Percentiles rank a stretch among this genome's conserved stretches.
These are phyloP conservation scores for Nasua narica DNA, from an alignment of 2,797 vertebrate genomes.

Conservation along the genomic window DNA sequence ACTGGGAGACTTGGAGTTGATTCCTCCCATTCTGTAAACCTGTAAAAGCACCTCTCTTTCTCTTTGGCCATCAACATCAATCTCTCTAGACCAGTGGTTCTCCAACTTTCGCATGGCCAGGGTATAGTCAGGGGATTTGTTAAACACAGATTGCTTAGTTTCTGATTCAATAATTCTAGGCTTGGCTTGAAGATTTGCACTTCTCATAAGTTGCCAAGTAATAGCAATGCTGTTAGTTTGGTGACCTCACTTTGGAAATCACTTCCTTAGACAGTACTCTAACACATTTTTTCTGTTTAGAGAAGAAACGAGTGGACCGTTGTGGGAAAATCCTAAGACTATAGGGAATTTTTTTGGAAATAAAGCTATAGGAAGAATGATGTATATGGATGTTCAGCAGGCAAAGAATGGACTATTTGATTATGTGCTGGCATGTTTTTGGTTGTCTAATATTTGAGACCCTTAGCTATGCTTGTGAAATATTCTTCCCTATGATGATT, in stretches of 20 bases:
- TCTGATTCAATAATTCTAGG: neutral
- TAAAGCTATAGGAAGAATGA: neutral
- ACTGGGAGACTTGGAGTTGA: neutral
- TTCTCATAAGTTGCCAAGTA: neutral
- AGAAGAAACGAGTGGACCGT: too few relatives aligned
- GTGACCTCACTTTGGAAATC: neutral
- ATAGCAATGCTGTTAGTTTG: neutral
- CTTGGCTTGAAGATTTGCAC: neutral
- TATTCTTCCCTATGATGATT: neutral
- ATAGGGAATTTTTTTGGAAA: neutral
- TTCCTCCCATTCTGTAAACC: neutral
- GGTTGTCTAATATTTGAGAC: neutral
- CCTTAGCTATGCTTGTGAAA: neutral
- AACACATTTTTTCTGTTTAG: neutral
- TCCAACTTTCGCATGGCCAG: neutral
- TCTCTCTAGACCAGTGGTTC: neutral
- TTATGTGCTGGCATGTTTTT: neutral
- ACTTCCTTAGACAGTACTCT: neutral
- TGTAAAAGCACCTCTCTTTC: neutral
- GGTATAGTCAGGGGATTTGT: neutral
- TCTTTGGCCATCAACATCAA: neutral
- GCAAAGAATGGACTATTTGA: neutral
- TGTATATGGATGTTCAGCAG: neutral
- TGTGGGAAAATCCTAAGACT: neutral
- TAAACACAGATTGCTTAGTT: neutral